Evolutionary conservation across 2,888 invertebrate genomes (phyloP).

Genomic region (Diabrotica balteata): DNA sequence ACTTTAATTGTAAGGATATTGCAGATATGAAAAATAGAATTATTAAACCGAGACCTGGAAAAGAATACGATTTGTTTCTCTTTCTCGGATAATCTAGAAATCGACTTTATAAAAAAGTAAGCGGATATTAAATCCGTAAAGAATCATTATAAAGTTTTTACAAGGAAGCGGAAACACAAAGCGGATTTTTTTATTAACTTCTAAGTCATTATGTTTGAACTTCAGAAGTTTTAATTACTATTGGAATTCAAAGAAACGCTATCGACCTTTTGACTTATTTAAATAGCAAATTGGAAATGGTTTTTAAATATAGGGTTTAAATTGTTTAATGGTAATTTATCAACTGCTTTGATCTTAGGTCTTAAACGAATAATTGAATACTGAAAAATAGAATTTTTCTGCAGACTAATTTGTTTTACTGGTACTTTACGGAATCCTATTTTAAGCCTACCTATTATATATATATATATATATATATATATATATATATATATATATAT

Average conservation of each 20-base stretch:
- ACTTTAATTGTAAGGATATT: constrained; percentile 23
- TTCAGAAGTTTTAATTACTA: constrained; percentile 8
- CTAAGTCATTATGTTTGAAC: neutral
- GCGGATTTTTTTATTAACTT: constrained; percentile 6
- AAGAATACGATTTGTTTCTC: constrained; percentile 17
- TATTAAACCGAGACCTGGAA: constrained; percentile 11
- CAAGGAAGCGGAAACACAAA: constrained; percentile 4
- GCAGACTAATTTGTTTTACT: no score
- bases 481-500: no score
- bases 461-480: no score
- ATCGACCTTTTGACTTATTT: constrained; percentile 2
- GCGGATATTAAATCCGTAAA: constrained; percentile 11
- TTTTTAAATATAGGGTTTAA: neutral
- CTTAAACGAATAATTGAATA: no score
- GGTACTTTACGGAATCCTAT: no score
- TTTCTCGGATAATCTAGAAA: constrained; percentile 3
- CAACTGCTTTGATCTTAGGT: no score
- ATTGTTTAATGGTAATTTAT: no score
- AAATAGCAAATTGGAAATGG: neutral
- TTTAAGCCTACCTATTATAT: no score
- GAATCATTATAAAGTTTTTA: constrained; percentile 15
- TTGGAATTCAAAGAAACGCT: constrained; percentile 8
- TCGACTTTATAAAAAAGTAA: constrained; percentile 12
- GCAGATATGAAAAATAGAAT: constrained; percentile 21
- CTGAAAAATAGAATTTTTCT: no score